Evolutionary conservation across 2,888 invertebrate species (phyloP).

Genomic region (Netelia virgata): DNA sequence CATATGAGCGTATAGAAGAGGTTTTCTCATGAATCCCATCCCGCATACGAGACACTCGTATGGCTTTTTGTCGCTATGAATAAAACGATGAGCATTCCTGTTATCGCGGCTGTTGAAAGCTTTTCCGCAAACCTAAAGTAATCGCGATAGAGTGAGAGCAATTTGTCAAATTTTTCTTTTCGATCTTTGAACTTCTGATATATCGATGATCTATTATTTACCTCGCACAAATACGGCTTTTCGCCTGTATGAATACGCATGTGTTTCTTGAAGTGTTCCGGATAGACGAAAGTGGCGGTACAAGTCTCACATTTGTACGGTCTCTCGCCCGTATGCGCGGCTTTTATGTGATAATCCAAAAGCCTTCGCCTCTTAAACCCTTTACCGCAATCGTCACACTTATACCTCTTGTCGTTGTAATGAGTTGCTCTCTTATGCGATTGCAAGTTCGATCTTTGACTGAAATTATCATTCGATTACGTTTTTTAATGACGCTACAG

Average conservation of each 20-base stretch:
- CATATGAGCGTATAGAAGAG: slow-evolving; percentile 92
- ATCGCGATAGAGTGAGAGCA: neutral
- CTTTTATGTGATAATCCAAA: slow-evolving; percentile 93
- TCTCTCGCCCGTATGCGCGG: slow-evolving; percentile 92
- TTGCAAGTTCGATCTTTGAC: slow-evolving; percentile 93
- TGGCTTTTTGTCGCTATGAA: slow-evolving; percentile 94
- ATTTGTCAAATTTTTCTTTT: neutral
- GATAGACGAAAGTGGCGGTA: slow-evolving; percentile 92
- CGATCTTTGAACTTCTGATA: neutral
- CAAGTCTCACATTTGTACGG: slow-evolving; percentile 91
- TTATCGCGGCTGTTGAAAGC: slow-evolving; percentile 94
- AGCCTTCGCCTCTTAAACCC: slow-evolving; percentile 89
- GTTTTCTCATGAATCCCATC: slow-evolving; percentile 94
- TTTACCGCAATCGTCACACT: slow-evolving; percentile 90
- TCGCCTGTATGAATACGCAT: slow-evolving; percentile 92
- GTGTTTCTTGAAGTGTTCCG: slow-evolving; percentile 93
- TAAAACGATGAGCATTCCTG: slow-evolving; percentile 93
- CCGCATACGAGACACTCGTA: slow-evolving; percentile 94
- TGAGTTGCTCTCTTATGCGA: slow-evolving; percentile 93
- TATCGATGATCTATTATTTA: slow-evolving; percentile 74
- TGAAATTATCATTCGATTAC: slow-evolving; percentile 74
- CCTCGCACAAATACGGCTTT: slow-evolving; percentile 91
- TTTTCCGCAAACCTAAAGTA: slow-evolving; percentile 91
- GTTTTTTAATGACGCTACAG: neutral
- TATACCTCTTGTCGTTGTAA: slow-evolving; percentile 90